These are phyloP conservation scores for Eutrigla gurnardus DNA, from an alignment of 2,797 vertebrate genomes.

Conservation along the genomic window DNA sequence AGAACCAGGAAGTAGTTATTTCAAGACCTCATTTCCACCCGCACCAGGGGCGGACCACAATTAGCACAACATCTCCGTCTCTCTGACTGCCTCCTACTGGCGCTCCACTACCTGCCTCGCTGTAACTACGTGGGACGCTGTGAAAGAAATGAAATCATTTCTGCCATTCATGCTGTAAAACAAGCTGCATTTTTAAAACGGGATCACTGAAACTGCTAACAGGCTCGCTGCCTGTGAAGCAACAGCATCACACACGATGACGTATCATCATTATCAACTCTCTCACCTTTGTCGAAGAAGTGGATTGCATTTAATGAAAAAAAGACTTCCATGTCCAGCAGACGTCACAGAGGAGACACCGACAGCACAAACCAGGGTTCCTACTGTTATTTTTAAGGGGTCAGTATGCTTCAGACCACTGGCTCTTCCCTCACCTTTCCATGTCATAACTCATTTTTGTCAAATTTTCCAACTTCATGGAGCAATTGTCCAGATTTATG, in stretches of 20 bases:
- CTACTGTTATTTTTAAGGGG: neutral
- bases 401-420: neutral
- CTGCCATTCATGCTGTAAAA: constrained; percentile 10
- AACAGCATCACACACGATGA: neutral
- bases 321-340: neutral
- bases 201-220: neutral
- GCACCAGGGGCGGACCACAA: constrained; percentile 75
- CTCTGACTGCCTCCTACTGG: constrained; percentile 53
- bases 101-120: neutral
- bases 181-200: neutral
- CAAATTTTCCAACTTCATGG: neutral
- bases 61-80: constrained; percentile 70
- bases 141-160: neutral
- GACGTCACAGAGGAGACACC: neutral
- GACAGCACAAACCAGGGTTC: neutral
- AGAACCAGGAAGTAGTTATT: constrained; percentile 83
- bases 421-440: neutral
- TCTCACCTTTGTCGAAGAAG: neutral
- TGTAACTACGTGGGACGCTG: neutral
- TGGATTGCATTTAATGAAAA: neutral
- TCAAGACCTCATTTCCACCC: constrained; percentile 80
- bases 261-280: neutral
- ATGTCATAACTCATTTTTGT: neutral
- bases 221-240: neutral
- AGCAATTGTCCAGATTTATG: neutral